Evolutionary conservation across 2,113 vertebrate genomes (phyloP), one percentile per base, ranked within the genome.

Genomic region (Strigops habroptila): DNA sequence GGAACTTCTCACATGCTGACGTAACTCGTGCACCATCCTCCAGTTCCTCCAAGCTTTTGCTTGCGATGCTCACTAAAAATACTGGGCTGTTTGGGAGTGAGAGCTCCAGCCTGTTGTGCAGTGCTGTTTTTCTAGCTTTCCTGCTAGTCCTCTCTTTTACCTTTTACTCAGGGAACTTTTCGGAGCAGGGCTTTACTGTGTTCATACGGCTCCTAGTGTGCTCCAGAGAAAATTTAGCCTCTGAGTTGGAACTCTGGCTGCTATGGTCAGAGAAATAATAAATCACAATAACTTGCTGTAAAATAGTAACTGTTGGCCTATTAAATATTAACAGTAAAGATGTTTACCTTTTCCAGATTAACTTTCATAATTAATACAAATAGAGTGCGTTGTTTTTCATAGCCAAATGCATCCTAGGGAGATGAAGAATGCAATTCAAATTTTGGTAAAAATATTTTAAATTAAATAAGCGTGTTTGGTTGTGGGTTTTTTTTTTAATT

Each of bases 1-100:
- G 8, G 22, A 82, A 2, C 18, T 64, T 24, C 37, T 69, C 48
- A 35, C 22, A 4, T 41, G 3, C 7, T 44, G 25, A 1, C 48
- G 3, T 0, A 44, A 22, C 10, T 19, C 0, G 0, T 35, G 14
- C 60, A 12, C 7, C 10, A 23, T 44, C 18, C 18, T 63, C 48
- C 8, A 16, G 10, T 59, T 82, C 4, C 46, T 62, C 31, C 14
- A 62, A 57, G 14, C 18, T 25, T 46, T 75, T 43, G 53, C 27
- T 67, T 53, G 22, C 0, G 1, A 30, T 33, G 21, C 33, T 88
- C 6, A 7, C 39, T 68, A 24, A 87, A 79, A 65, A 18, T 14
- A 31, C 0, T 2, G 24, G 14, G 23, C 51, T 85, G 12, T 16
- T 15, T 30, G 16, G 6, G 18, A 33, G 6, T 17, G 23, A 55